Conservation (phyloP, 2,113 vertebrate genomes). For the Cricetomys ansorgei region DNA sequence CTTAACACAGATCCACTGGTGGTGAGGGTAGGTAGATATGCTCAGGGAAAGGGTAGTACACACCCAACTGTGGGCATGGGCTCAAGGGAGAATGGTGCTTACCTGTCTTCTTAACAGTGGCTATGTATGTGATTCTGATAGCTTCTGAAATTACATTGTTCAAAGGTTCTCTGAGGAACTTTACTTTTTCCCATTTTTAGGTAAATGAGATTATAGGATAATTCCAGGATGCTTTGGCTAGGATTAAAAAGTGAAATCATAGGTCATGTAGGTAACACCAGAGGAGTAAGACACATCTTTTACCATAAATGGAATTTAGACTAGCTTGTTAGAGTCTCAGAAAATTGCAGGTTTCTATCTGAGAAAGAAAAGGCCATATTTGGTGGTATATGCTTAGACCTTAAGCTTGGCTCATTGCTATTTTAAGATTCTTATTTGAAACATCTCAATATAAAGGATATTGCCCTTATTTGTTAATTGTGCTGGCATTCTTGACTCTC, state of each 20-base stretch:
- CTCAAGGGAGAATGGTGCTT: background rate
- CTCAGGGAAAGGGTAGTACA: background rate
- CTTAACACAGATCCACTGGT: background rate
- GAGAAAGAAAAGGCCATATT: background rate
- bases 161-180: background rate
- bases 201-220: background rate
- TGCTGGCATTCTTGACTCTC: background rate
- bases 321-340: background rate
- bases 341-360: background rate
- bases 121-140: background rate
- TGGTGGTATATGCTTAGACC: background rate
- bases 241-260: background rate
- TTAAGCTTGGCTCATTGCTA: background rate
- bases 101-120: background rate
- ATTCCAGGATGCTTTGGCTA: background rate
- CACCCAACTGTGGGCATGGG: background rate
- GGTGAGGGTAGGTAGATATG: no score
- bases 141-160: background rate
- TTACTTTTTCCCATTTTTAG: background rate
- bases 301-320: background rate
- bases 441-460: background rate
- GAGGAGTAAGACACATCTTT: background rate
- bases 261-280: background rate
- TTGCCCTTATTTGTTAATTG: background rate
- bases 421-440: background rate